Base-by-base conservation (phyloP, 1,140 invertebrate genomes). In the Hirudo medicinalis region DNA sequence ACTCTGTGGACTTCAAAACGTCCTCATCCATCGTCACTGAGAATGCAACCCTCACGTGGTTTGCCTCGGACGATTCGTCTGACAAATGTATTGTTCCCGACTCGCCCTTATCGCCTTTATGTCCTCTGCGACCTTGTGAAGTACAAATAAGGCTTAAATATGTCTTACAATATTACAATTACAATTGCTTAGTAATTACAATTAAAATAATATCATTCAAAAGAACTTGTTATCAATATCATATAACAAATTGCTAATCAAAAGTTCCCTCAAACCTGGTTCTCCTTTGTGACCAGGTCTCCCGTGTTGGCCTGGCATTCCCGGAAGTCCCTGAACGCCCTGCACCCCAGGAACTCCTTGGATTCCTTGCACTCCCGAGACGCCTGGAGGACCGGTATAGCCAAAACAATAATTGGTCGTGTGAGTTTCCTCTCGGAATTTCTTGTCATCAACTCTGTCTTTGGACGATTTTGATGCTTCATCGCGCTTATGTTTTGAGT, bases 11-110 rank as follows among this genome's bases (percentile, higher is more conserved):
- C 9, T 49, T 32, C 22, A 66, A 27, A 27, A 74, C 53, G 49
- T 74, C 70, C 5, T 71, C 32, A 40, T 74, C 70, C 40, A 71
- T 63, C 17, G 70, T 74, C 29, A 67, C 69, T 19, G 73, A 72
- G 67, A 74, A 74, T n/a, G 73, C 73, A 32, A 74, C 69, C 20
- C 15, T 29, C 32, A 36, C 25, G 22, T 25, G 36, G 6, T 6
- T 25, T 19, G n/a, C 6, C 15, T 25, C 36, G 22, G 43, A 25
- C 20, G 69, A 70, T 22, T 29, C 20, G 29, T 43, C 67, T 29
- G 27, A 9, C 9, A 43, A 19, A 8, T 25, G 36, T 15, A 68
- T 32, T 25, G n/a, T 5, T 19, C 71, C 71, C 9, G 60, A 25
- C 6, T 53, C 63, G 11, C 71, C 71, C 54, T 66, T 72, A 25